Percentiles rank a stretch among this genome's conserved stretches.
Conservation (phyloP, 2,888 invertebrate genomes). For the Scaeva pyrastri region DNA sequence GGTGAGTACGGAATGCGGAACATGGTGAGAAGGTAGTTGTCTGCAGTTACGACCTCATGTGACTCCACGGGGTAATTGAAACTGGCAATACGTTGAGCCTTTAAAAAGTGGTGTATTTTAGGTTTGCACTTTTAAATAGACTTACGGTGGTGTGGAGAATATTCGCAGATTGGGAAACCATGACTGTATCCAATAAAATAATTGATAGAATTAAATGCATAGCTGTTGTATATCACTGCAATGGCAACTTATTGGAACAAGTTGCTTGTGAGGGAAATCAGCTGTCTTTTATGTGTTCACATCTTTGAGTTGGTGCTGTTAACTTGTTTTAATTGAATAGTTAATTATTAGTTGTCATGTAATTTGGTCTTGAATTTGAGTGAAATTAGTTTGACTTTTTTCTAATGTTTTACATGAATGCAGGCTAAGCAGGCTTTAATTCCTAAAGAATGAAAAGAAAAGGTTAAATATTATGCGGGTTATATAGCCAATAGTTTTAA, state of each 20-base stretch:
- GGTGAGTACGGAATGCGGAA: constrained; percentile 77
- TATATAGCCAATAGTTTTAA: too few species aligned
- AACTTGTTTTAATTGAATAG: too few species aligned
- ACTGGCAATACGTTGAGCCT: constrained; percentile 80
- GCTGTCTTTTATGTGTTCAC: too few species aligned
- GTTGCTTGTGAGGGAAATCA: too few species aligned
- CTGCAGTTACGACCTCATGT: constrained; percentile 72
- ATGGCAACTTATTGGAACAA: not conserved
- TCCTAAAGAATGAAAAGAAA: too few species aligned
- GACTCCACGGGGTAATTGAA: constrained; percentile 77
- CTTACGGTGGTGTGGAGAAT: constrained; percentile 42
- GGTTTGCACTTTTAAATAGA: not conserved
- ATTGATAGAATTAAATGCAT: not conserved
- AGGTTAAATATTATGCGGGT: too few species aligned
- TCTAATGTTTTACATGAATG: too few species aligned
- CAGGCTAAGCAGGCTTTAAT: too few species aligned
- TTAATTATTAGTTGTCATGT: too few species aligned
- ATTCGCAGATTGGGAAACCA: not conserved
- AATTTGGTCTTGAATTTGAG: too few species aligned
- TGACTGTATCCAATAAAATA: not conserved
- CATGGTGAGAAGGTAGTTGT: constrained; percentile 76
- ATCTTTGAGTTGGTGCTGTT: too few species aligned
- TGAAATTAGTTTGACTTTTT: too few species aligned
- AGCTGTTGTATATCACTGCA: not conserved
- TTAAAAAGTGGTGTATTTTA: constrained; percentile 10